phyloP scores from a whole-genome alignment of 1,140 invertebrate species.

The Monochamus saltuarius region DNA sequence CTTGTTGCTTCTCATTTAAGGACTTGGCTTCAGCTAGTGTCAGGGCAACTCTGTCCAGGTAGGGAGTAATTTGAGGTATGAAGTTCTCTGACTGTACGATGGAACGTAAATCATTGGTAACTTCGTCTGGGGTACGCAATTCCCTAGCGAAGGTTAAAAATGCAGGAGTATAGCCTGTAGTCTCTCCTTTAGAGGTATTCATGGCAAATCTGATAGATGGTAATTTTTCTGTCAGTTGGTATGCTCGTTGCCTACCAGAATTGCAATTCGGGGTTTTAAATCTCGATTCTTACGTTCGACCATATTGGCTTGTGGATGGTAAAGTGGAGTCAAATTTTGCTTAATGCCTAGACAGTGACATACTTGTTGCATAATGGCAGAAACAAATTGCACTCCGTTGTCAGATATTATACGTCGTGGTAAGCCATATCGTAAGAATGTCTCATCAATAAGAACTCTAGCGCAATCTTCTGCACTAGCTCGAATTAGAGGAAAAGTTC shows the following conservation, averaged over 20 bases:
- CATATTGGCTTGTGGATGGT: conserved; percentile 51
- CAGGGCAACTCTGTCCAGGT: conserved; percentile 23
- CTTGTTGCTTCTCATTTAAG: conserved; percentile 13
- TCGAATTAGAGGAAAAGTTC: conserved; percentile 30
- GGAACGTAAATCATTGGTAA: conserved; percentile 30
- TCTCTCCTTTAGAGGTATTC: conserved; percentile 42
- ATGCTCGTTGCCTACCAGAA: conserved; percentile 48
- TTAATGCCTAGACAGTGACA: conserved; percentile 23
- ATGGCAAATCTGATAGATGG: conserved; percentile 41
- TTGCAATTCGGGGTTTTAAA: conserved; percentile 49
- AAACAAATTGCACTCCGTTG: conserved; percentile 48
- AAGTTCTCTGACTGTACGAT: conserved; percentile 43
- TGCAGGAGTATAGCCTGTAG: conserved; percentile 45
- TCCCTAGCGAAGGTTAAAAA: conserved; percentile 49
- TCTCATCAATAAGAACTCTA: conserved; percentile 40
- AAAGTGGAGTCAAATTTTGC: conserved; percentile 40
- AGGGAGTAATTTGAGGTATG: conserved; percentile 42
- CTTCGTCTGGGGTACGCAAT: conserved; percentile 33
- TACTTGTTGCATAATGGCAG: conserved; percentile 39
- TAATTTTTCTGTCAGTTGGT: conserved; percentile 42
- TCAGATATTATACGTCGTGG: conserved; percentile 43
- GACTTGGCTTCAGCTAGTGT: conserved; percentile 4
- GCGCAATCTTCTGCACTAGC: conserved; percentile 45
- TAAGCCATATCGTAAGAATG: conserved; percentile 48
- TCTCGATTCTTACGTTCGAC: conserved; percentile 52